Evolutionary conservation across 2,113 vertebrate species (phyloP).

Genomic region (Potamarius usumacintae): DNA sequence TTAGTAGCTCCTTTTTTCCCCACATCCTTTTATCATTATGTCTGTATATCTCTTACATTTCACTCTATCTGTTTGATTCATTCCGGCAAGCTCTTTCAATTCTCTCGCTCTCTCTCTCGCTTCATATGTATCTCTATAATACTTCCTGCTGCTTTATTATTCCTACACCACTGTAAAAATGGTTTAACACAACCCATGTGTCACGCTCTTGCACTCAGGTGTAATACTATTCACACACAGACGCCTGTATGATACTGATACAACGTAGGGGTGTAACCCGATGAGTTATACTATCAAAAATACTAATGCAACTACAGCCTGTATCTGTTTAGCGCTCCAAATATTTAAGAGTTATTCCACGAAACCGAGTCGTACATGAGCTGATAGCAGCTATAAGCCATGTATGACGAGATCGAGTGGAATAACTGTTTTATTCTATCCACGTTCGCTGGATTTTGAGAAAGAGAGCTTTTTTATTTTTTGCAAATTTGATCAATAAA

Average conservation of each 20-base stretch:
- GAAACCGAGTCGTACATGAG: no score
- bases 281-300: neutral
- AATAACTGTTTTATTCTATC: no score
- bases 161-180: neutral
- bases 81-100: neutral
- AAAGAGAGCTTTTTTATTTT: no score
- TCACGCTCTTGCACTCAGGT: neutral
- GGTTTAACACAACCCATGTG: neutral
- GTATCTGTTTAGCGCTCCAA: neutral
- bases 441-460: no score
- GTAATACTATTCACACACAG: neutral
- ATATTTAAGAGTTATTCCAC: no score
- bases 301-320: neutral
- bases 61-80: neutral
- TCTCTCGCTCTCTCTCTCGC: constrained; percentile 2
- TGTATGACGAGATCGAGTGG: no score
- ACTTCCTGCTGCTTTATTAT: neutral
- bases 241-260: neutral
- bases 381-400: no score
- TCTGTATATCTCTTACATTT: neutral
- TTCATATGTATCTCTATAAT: neutral
- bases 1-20: neutral
- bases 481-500: no score
- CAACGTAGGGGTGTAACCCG: neutral
- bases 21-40: neutral